Percentiles rank a stretch among this genome's conserved stretches.
Conservation (phyloP, 2,888 invertebrate genomes). For the Phanerotoma sp. region DNA sequence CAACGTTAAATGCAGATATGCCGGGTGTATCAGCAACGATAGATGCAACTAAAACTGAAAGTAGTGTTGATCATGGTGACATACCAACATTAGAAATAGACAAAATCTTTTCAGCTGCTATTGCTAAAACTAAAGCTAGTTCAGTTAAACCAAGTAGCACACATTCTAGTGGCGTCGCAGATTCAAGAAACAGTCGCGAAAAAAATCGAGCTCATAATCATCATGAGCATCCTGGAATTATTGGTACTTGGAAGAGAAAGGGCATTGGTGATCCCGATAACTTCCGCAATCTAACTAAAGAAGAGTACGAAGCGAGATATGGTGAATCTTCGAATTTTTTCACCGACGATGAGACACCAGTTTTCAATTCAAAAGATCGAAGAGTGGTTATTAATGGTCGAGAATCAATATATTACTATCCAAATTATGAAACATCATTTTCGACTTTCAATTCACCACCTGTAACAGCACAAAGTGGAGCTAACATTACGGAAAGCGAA, state of each 20-base stretch:
- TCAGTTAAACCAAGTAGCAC: slow-evolving; percentile 25
- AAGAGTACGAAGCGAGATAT: slow-evolving; percentile 53
- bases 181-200: no score
- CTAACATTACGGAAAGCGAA: background rate
- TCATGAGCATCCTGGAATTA: background rate
- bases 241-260: slow-evolving; percentile 29
- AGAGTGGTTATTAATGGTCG: slow-evolving; percentile 7
- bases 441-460: background rate
- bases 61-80: slow-evolving; percentile 25
- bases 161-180: no score
- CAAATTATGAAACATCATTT: no score
- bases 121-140: slow-evolving; percentile 40
- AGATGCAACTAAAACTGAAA: slow-evolving; percentile 1
- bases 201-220: no score
- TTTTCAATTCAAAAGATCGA: no score
- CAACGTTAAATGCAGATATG: no score
- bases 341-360: slow-evolving; percentile 24
- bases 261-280: slow-evolving; percentile 44
- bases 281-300: slow-evolving; percentile 52
- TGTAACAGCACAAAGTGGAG: background rate
- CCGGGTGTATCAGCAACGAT: background rate
- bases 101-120: slow-evolving; percentile 47
- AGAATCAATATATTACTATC: background rate
- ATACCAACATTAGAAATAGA: slow-evolving; percentile 39
- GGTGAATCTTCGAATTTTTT: slow-evolving; percentile 31